Evolutionary conservation across 2,797 vertebrate genomes (phyloP).

Genomic region (Myotis planiceps): DNA sequence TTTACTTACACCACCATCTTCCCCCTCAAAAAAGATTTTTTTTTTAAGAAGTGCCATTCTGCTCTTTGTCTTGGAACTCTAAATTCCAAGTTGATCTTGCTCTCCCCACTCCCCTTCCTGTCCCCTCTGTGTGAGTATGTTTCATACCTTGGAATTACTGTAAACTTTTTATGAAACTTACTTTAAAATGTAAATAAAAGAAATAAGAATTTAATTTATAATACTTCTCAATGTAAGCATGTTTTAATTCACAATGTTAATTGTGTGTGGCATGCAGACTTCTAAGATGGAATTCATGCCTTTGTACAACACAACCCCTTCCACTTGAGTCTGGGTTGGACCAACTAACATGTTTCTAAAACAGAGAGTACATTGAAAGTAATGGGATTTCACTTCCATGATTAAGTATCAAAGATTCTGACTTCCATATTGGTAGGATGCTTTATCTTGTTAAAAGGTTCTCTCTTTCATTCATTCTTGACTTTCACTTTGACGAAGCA

Average conservation of each 20-base stretch:
- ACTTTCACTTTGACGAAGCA: neutral
- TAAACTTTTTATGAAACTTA: neutral
- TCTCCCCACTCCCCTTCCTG: fast-evolving
- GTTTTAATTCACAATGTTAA: conserved; percentile 54
- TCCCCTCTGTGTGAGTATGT: neutral
- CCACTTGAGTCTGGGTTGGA: neutral
- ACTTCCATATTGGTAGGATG: neutral
- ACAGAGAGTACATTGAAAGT: neutral
- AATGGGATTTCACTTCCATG: neutral
- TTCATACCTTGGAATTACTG: neutral
- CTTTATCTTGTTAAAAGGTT: neutral
- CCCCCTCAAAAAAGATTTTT: neutral
- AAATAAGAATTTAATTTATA: neutral
- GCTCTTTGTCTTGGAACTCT: neutral
- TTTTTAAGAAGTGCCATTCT: neutral
- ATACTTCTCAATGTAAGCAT: neutral
- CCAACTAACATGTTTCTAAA: neutral
- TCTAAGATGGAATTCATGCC: neutral
- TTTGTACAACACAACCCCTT: neutral
- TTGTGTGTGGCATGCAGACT: neutral
- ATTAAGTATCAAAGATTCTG: neutral
- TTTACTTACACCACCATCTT: too few species aligned
- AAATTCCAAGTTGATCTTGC: neutral
- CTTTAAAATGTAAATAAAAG: neutral
- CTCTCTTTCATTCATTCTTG: neutral